Evolutionary conservation across 2,797 vertebrate genomes (phyloP), one percentile per base, ranked within the genome.

Genomic region (Picus viridis): DNA sequence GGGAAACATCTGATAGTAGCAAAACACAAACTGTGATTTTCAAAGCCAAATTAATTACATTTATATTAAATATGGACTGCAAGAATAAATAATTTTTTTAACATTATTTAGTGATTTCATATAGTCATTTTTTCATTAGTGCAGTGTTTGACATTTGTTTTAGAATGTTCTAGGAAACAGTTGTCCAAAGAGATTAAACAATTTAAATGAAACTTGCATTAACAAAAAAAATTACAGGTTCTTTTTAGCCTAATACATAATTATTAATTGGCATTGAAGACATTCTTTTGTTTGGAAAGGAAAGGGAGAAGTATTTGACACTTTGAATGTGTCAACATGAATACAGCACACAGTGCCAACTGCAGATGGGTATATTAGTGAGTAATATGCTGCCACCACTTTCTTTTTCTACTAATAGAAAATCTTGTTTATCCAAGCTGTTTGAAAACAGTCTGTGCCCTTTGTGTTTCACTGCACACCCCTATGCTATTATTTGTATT

Each of bases 71-170:
- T 68, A 90, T 51, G 20, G 43, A 63, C 43, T 58, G 6, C 32
- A 63, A 69, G 69, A 78, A 84, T 36, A 94, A 96, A 86, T 30
- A 0, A 76, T 39, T 22, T 15, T 93, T 96, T 94, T 68, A 78
- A 23, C 64, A 85, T 86, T 7, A 1, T 72, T 68, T 75, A 82
- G 61, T 93, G 20, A 49, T 82, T 92, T 95, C 86, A 95, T 81
- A 83, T 85, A 92, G 32, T 64, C 34, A 72, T 59, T 82, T 96
- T 90, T 90, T 93, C 58, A 75, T 83, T 93, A 94, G 30, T 36
- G 41, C 36, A 85, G 14, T 93, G 74, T 94, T 58, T 94, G 89
- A 71, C 64, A 64, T 86, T 96, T 77, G 11, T 92, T 95, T 95
- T 91, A 82, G 62, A 94, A 73, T 81, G 54, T 91, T 96, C 65